phyloP scores from a whole-genome alignment of 2,888 invertebrate genomes.

The Volucella inflata region DNA sequence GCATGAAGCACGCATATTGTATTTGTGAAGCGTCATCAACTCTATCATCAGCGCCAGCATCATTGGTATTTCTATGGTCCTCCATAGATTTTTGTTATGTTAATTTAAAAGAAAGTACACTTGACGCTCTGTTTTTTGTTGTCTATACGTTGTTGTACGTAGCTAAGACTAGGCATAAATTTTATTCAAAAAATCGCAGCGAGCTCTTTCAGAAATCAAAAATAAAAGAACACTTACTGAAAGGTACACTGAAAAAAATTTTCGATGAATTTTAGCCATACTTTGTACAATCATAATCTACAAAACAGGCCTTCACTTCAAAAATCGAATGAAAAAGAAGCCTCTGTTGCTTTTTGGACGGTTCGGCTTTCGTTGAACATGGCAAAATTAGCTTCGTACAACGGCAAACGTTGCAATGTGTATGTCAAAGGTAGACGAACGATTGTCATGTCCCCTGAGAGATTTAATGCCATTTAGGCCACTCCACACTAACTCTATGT shows the following conservation, averaged over 20 bases:
- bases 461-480: no score
- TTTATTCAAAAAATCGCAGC: conserved; percentile 35
- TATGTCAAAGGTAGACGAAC: no score
- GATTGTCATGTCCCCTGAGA: no score
- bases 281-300: no score
- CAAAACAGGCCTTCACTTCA: no score
- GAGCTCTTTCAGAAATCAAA: not conserved
- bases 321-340: no score
- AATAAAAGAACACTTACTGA: not conserved
- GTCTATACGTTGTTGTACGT: conserved; percentile 15
- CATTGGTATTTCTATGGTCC: conserved; percentile 50
- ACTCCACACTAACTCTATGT: no score
- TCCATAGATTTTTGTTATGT: conserved; percentile 56
- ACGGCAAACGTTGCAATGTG: no score
- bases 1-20: not conserved
- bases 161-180: conserved; percentile 32
- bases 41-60: conserved; percentile 51
- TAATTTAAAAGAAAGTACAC: conserved; percentile 63
- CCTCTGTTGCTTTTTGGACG: no score
- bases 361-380: no score
- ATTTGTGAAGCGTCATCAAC: conserved; percentile 45
- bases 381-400: no score
- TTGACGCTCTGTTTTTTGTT: conserved; percentile 36
- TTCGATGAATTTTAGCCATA: no score
- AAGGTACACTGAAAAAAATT: conserved; percentile 13